Conservation (phyloP, 2,797 vertebrate genomes). For the Halcyon chelicuti region DNA sequence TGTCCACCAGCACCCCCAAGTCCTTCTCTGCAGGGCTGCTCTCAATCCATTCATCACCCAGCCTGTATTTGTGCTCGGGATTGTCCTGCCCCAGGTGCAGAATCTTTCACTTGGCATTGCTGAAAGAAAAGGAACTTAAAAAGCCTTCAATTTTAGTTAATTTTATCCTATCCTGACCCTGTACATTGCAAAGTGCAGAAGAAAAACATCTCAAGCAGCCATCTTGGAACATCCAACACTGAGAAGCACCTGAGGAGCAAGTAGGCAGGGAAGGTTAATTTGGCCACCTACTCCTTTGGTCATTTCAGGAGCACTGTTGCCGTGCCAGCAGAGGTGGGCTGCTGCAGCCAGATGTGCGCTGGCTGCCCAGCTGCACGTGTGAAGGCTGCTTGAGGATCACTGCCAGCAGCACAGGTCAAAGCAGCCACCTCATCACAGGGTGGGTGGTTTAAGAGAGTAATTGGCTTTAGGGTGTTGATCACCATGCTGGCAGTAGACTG, state of each 20-base stretch:
- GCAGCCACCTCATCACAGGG: background rate
- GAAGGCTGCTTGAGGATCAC: background rate
- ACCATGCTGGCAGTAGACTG: background rate
- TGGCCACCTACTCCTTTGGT: background rate
- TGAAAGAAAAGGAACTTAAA: background rate
- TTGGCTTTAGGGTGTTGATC: background rate
- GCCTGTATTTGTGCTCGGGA: no score
- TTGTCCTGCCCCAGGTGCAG: no score
- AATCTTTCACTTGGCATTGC: no score
- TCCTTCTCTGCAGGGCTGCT: no score
- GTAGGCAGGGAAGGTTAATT: background rate
- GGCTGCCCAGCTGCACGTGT: background rate
- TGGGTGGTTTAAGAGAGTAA: background rate
- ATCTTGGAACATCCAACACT: background rate
- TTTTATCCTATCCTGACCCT: background rate
- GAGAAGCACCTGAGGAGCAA: background rate
- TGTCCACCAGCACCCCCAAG: no score
- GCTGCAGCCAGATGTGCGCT: background rate
- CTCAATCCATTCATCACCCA: no score
- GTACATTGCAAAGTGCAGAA: background rate
- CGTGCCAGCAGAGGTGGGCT: background rate
- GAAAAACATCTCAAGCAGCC: background rate
- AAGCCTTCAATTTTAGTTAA: background rate
- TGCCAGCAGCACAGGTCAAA: background rate
- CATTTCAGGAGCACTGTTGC: rapidly evolving